These are phyloP conservation scores for Anthoscopus minutus DNA, from an alignment of 2,113 vertebrate species.

Conservation along the genomic window DNA sequence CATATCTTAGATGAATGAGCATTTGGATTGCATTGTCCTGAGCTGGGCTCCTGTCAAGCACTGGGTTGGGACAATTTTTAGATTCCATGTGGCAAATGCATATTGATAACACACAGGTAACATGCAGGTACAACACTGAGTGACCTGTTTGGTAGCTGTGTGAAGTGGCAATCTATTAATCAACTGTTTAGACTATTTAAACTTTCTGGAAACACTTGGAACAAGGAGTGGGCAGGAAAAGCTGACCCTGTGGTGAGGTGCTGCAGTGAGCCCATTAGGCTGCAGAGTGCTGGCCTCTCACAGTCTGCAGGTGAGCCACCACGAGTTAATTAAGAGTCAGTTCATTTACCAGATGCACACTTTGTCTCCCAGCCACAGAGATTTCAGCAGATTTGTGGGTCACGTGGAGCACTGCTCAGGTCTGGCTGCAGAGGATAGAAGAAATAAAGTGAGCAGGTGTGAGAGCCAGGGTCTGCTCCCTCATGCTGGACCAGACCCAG, in stretches of 20 bases:
- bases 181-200: background rate
- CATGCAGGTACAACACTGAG: background rate
- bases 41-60: background rate
- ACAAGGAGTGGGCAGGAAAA: background rate
- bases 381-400: background rate
- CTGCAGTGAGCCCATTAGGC: background rate
- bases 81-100: background rate
- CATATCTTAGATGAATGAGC: background rate
- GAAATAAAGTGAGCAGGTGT: background rate
- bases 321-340: fast-evolving
- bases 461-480: background rate
- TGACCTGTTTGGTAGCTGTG: background rate
- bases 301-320: background rate
- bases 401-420: background rate
- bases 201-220: background rate
- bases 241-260: background rate
- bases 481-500: background rate
- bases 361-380: background rate
- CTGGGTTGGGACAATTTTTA: background rate
- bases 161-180: background rate
- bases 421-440: background rate
- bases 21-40: background rate
- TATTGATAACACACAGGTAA: background rate
- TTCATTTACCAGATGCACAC: background rate
- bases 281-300: background rate